Conservation (phyloP, 1,140 invertebrate genomes). For the Bombus turneri region DNA sequence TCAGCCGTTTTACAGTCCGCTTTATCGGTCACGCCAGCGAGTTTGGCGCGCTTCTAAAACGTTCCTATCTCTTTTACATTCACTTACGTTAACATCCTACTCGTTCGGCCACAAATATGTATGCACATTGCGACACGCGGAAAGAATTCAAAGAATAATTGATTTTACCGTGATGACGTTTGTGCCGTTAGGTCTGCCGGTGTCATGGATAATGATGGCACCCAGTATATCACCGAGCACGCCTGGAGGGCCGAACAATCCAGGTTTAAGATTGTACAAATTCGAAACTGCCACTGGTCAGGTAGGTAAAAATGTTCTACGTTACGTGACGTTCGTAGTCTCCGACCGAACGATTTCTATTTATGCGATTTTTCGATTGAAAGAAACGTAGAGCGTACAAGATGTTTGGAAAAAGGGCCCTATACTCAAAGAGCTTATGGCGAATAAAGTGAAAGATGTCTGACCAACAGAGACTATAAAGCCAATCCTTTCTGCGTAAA, state of each 20-base stretch:
- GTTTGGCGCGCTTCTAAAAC: neutral
- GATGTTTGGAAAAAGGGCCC: no score
- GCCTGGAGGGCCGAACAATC: slow-evolving; percentile 91
- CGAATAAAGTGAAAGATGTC: no score
- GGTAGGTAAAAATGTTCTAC: slow-evolving; percentile 80
- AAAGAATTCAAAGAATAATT: neutral
- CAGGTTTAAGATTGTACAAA: slow-evolving; percentile 93
- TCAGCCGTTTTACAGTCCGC: neutral
- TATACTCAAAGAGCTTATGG: no score
- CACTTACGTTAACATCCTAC: neutral
- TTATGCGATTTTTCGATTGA: slow-evolving; percentile 39
- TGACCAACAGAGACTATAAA: no score
- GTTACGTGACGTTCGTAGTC: neutral
- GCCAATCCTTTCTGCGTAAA: no score
- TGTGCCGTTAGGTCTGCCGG: slow-evolving; percentile 85
- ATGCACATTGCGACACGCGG: neutral
- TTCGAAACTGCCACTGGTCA: slow-evolving; percentile 92
- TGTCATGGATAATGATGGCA: slow-evolving; percentile 92
- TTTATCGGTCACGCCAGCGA: slow-evolving; percentile 18
- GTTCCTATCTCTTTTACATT: neutral
- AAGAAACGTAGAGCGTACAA: neutral
- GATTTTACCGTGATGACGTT: neutral
- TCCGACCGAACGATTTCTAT: slow-evolving; percentile 25
- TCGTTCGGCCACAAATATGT: neutral
- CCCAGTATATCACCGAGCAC: slow-evolving; percentile 93